Percentiles rank a stretch among this genome's conserved stretches.
Conservation (phyloP, 2,113 vertebrate genomes). For the human region GRCh38 chrX:98316001-98316500, state of each 20-base stretch:
- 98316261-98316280: background rate
- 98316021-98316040: background rate
- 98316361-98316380: background rate
- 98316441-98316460: background rate
- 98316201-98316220: background rate
- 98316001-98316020: background rate
- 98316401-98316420: background rate
- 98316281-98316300: background rate
- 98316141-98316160: background rate
- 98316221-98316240: background rate
- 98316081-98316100: background rate
- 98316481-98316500: background rate
- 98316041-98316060: background rate
- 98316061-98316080: background rate
- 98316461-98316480: background rate
- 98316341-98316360: background rate
- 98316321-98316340: background rate
- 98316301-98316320: background rate
- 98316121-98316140: background rate
- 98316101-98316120: background rate
- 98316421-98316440: background rate
- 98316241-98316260: background rate
- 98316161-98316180: background rate
- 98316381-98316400: background rate
- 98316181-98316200: background rate